phyloP scores from a whole-genome alignment of 2,113 vertebrate species.

The Poecile atricapillus region DNA sequence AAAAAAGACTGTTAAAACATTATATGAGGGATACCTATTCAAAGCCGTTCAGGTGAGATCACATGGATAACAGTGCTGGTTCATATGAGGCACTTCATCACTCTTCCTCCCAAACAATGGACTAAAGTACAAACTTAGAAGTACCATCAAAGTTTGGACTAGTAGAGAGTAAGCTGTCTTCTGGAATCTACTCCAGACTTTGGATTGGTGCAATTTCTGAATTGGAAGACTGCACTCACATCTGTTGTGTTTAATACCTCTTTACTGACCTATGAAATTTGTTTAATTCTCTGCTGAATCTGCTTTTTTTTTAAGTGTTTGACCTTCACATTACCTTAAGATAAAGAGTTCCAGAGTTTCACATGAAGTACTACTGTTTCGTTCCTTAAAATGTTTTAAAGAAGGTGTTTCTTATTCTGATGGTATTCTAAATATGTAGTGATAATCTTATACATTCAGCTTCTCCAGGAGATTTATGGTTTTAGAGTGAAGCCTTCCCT shows the following conservation, averaged over 20 bases:
- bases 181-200: neutral
- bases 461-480: neutral
- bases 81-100: neutral
- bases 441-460: neutral
- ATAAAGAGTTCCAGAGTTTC: neutral
- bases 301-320: neutral
- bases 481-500: neutral
- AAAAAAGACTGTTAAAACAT: neutral
- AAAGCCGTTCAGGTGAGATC: neutral
- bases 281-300: neutral
- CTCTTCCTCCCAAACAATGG: neutral
- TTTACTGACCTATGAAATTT: neutral
- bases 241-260: neutral
- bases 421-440: neutral
- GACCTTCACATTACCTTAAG: neutral
- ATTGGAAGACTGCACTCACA: neutral
- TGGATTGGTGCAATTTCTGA: neutral
- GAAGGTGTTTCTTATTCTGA: neutral
- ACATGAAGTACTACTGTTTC: neutral
- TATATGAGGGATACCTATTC: neutral
- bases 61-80: neutral
- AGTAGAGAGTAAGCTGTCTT: neutral
- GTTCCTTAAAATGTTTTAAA: neutral
- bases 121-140: neutral
- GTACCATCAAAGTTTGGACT: neutral